Percentiles rank a stretch among this genome's conserved stretches.
Conservation (phyloP, 64 coral and sea anemone genomes). For the Pachyseris speciosa region DNA sequence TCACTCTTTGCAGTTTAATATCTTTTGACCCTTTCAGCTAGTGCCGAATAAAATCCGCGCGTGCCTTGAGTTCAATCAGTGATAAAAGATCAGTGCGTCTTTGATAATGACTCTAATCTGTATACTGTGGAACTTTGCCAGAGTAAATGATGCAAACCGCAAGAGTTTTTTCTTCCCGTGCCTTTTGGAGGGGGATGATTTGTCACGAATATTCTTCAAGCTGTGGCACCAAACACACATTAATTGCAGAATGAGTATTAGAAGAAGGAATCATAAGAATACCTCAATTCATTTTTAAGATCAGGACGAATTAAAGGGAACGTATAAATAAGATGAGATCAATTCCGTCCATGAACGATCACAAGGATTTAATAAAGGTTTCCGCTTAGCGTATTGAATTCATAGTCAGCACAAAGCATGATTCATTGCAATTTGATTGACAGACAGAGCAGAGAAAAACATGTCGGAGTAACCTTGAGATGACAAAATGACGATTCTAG, state of each 20-base stretch:
- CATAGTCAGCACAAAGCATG: too few relatives aligned
- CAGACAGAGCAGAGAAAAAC: too few relatives aligned
- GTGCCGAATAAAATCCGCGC: not conserved
- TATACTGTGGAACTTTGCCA: slow-evolving; percentile 25
- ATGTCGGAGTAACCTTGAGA: too few relatives aligned
- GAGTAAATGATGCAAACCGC: not conserved
- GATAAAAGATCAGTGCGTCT: not conserved
- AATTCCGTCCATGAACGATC: not conserved
- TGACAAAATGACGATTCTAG: too few relatives aligned
- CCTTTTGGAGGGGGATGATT: not conserved
- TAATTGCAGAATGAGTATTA: not conserved
- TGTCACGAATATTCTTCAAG: slow-evolving; percentile 37
- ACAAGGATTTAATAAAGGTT: not conserved
- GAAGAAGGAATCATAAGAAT: not conserved
- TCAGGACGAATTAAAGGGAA: not conserved
- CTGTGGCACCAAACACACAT: too few relatives aligned
- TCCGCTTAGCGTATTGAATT: not conserved
- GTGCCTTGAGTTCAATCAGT: not conserved
- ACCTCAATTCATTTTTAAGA: not conserved
- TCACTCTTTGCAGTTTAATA: not conserved
- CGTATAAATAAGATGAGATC: not conserved
- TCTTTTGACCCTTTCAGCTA: not conserved
- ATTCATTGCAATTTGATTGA: too few relatives aligned
- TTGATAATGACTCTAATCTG: slow-evolving; percentile 24
- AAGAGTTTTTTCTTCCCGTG: not conserved